phyloP scores from a whole-genome alignment of 35 echinoderm and acorn worm genomes.

The Strongylocentrotus purpuratus region DNA sequence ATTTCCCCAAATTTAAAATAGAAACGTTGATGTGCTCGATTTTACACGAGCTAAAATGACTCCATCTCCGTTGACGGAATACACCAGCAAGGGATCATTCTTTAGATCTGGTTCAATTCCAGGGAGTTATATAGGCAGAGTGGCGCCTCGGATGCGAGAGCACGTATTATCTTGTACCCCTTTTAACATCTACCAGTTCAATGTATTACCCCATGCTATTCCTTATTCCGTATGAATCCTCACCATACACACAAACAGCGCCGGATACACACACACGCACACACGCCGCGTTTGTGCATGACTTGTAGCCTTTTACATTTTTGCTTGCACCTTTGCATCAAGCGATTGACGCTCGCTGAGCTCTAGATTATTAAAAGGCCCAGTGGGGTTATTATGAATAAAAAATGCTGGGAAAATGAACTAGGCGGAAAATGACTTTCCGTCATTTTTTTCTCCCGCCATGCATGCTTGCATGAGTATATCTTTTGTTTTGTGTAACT shows the following conservation, averaged over 20 bases:
- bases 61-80: background rate
- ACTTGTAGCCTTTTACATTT: background rate
- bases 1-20: no score
- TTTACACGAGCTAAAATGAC: background rate
- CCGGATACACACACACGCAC: background rate
- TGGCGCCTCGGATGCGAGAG: background rate
- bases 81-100: background rate
- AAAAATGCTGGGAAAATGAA: conserved; percentile 13
- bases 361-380: background rate
- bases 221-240: background rate
- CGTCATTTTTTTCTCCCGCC: background rate
- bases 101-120: background rate
- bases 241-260: conserved; percentile 4
- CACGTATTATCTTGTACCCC: background rate
- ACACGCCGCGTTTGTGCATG: background rate
- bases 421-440: background rate
- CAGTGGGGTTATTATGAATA: conserved; percentile 3
- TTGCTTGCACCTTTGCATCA: background rate
- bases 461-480: background rate
- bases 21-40: background rate
- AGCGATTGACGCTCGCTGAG: background rate
- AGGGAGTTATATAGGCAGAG: background rate
- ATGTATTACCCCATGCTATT: background rate
- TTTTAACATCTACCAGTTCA: background rate
- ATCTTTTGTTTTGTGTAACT: background rate